Percentiles rank a stretch among this genome's conserved stretches.
phyloP scores from a whole-genome alignment of 2,797 vertebrate species.

The Cynopterus sphinx region DNA sequence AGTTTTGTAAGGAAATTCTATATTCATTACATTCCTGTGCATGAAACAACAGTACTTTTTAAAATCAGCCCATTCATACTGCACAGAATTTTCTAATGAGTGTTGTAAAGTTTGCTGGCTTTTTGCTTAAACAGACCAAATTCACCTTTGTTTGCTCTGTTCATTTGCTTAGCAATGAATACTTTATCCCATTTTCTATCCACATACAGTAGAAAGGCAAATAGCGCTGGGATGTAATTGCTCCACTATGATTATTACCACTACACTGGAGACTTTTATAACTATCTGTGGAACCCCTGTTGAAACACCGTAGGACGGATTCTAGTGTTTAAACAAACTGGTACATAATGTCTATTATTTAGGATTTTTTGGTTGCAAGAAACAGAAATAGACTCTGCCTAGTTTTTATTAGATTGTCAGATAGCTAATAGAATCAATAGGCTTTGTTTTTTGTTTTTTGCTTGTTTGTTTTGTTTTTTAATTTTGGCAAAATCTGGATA shows the following conservation, averaged over 20 bases:
- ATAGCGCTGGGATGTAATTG: background rate
- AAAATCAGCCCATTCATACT: background rate
- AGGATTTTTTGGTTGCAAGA: slow-evolving; percentile 16
- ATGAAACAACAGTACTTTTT: background rate
- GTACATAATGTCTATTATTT: background rate
- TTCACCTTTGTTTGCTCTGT: slow-evolving; percentile 20
- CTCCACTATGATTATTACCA: background rate
- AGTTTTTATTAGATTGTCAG: slow-evolving; percentile 10
- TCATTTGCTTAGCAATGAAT: slow-evolving; percentile 9
- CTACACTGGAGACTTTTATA: background rate
- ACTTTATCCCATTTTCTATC: background rate
- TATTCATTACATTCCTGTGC: background rate
- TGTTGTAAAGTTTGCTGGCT: background rate
- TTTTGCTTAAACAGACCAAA: slow-evolving; percentile 29
- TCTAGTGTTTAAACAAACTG: background rate
- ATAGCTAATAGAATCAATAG: background rate
- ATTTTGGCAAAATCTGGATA: slow-evolving; percentile 28
- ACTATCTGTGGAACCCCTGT: background rate
- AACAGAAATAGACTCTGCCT: background rate
- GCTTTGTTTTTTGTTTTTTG: no score
- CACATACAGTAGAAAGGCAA: background rate
- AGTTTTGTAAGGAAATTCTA: background rate
- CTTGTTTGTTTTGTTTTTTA: no score
- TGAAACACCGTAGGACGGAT: background rate
- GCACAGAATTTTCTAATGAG: background rate